A percentile compares a stretch with the other conserved stretches of the same genome.
These are phyloP conservation scores for Centropus bengalensis DNA, from an alignment of 2,113 vertebrate genomes.

Conservation along the genomic window DNA sequence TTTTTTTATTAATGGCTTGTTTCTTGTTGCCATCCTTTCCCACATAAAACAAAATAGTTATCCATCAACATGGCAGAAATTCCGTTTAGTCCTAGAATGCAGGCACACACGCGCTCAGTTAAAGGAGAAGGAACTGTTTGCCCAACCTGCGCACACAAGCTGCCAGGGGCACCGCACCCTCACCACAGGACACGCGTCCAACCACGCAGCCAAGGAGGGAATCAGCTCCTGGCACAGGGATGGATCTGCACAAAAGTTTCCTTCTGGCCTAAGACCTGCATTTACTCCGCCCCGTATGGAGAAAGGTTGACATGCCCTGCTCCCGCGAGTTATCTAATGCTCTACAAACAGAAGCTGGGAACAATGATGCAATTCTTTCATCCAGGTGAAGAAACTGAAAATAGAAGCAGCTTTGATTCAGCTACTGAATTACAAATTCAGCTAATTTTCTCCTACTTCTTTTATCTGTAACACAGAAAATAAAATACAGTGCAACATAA, in stretches of 20 bases:
- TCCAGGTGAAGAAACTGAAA: neutral
- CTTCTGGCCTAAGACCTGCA: neutral
- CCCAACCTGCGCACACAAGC: neutral
- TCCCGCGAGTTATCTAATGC: neutral
- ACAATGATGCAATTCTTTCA: neutral
- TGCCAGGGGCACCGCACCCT: neutral
- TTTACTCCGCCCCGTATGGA: neutral
- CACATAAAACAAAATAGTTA: neutral
- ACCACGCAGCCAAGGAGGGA: neutral
- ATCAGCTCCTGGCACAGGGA: accelerated
- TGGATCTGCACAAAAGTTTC: accelerated
- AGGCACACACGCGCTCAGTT: neutral
- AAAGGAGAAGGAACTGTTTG: neutral
- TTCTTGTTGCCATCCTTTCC: neutral
- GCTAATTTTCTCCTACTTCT: neutral
- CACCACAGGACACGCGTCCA: neutral
- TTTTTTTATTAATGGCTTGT: neutral
- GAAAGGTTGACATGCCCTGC: neutral
- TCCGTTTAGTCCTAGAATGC: neutral
- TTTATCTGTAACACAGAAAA: neutral
- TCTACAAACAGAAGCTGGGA: neutral
- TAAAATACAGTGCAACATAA: neutral
- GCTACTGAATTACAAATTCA: neutral
- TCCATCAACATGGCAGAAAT: neutral
- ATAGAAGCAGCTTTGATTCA: neutral